phyloP scores from a whole-genome alignment of 2,113 vertebrate genomes.

The Ceyx margarethae region DNA sequence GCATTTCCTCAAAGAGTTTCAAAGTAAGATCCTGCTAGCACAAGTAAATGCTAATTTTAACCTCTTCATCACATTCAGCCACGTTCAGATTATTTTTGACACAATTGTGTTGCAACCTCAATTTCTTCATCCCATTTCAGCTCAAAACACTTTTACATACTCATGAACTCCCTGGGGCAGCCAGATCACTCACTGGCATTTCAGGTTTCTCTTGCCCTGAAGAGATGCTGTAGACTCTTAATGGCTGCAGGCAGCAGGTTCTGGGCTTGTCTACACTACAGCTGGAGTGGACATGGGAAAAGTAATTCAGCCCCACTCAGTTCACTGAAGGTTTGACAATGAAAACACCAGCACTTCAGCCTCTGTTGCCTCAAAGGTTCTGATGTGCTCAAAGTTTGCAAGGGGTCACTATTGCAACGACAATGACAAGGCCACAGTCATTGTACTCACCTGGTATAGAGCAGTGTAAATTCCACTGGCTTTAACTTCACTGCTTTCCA shows the following conservation, averaged over 20 bases:
- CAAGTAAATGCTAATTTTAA: background rate
- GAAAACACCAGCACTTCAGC: background rate
- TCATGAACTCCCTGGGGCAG: background rate
- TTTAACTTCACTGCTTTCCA: background rate
- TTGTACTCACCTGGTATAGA: background rate
- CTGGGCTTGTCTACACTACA: background rate
- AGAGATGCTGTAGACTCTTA: background rate
- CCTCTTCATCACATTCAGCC: background rate
- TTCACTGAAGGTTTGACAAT: background rate
- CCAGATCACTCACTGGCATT: background rate
- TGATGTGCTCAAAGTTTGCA: background rate
- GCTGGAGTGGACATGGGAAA: background rate
- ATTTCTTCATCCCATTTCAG: background rate
- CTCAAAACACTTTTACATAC: background rate
- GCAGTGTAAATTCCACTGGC: background rate
- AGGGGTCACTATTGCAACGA: background rate
- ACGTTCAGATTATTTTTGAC: background rate
- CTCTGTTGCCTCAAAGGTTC: background rate
- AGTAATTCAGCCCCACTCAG: background rate
- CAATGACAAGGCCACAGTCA: background rate
- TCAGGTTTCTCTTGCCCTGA: background rate
- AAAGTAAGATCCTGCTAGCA: background rate
- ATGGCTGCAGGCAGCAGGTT: background rate
- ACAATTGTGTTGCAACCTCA: background rate
- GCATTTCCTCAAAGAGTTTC: background rate